phyloP scores from a whole-genome alignment of 2,888 invertebrate species.

The Ariolimax columbianus region DNA sequence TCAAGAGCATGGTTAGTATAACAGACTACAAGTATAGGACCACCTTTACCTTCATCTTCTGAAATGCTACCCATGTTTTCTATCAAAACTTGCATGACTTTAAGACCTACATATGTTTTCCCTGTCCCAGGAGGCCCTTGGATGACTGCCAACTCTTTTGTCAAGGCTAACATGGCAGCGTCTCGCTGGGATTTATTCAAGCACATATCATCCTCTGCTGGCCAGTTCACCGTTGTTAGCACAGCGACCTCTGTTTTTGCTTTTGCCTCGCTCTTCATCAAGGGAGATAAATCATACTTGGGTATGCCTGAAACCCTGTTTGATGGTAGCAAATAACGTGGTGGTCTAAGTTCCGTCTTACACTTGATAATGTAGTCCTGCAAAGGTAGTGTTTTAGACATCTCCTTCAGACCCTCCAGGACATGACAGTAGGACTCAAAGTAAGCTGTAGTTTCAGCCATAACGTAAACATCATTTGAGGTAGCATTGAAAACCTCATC shows the following conservation, averaged over 20 bases:
- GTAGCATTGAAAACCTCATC: constrained; percentile 51
- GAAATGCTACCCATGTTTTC: constrained; percentile 80
- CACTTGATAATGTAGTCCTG: constrained; percentile 65
- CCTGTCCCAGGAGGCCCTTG: constrained; percentile 91
- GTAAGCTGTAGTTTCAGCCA: constrained; percentile 89
- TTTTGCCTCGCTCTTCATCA: neutral
- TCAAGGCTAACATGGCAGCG: constrained; percentile 72
- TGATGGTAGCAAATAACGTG: constrained; percentile 59
- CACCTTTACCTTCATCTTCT: constrained; percentile 25
- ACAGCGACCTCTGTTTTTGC: constrained; percentile 19
- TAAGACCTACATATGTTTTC: constrained; percentile 88
- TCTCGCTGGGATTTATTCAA: constrained; percentile 61
- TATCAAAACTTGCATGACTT: constrained; percentile 84
- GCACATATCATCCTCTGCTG: constrained; percentile 51
- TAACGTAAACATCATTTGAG: constrained; percentile 76
- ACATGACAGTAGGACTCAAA: constrained; percentile 90
- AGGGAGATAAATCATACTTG: constrained; percentile 24
- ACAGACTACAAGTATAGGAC: constrained; percentile 76
- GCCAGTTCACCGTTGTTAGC: constrained; percentile 60
- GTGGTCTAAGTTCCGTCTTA: constrained; percentile 60
- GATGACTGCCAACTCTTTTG: constrained; percentile 75
- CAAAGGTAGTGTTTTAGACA: constrained; percentile 72
- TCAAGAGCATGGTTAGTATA: constrained; percentile 78
- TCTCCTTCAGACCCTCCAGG: constrained; percentile 84
- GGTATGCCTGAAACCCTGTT: constrained; percentile 20